phyloP scores from a whole-genome alignment of 2,113 vertebrate genomes.

The Forbesichthys agassizii region DNA sequence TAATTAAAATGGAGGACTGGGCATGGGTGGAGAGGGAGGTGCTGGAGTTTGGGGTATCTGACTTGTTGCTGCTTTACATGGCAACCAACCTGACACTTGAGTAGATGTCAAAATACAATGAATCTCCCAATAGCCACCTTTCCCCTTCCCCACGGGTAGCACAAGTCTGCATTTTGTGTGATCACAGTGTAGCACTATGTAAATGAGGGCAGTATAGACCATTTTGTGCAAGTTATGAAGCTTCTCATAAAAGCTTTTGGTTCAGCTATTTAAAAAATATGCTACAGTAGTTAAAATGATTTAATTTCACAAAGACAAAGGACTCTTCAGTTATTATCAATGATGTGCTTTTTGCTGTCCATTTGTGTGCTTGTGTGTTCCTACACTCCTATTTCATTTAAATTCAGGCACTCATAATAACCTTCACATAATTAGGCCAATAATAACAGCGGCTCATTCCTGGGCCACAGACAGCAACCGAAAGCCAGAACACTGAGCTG shows the following conservation, averaged over 20 bases:
- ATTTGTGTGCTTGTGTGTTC: neutral
- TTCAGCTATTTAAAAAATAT: neutral
- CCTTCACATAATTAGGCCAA: neutral
- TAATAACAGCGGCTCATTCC: too few relatives aligned
- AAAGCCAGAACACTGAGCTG: too few relatives aligned
- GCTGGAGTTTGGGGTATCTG: slow-evolving; percentile 24
- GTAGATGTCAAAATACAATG: slow-evolving; percentile 49
- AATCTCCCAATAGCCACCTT: slow-evolving; percentile 28
- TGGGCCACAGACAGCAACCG: too few relatives aligned
- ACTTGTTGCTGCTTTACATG: slow-evolving; percentile 46
- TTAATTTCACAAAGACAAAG: neutral
- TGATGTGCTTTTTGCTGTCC: neutral
- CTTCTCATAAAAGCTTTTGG: neutral
- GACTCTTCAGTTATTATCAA: neutral
- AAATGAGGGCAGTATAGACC: neutral
- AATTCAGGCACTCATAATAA: slow-evolving; percentile 12
- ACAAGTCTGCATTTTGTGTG: slow-evolving; percentile 27
- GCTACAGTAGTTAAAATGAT: too few relatives aligned
- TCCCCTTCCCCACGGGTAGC: slow-evolving; percentile 15
- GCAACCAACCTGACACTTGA: slow-evolving; percentile 33
- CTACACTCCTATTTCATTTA: slow-evolving; percentile 13
- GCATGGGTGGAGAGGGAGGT: slow-evolving; percentile 11
- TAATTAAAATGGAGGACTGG: slow-evolving; percentile 31
- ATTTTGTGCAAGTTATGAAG: slow-evolving; percentile 2
- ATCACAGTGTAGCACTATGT: slow-evolving; percentile 20